These are phyloP conservation scores for Diachrysia chrysitis DNA, from an alignment of 2,888 invertebrate species.

Conservation along the genomic window DNA sequence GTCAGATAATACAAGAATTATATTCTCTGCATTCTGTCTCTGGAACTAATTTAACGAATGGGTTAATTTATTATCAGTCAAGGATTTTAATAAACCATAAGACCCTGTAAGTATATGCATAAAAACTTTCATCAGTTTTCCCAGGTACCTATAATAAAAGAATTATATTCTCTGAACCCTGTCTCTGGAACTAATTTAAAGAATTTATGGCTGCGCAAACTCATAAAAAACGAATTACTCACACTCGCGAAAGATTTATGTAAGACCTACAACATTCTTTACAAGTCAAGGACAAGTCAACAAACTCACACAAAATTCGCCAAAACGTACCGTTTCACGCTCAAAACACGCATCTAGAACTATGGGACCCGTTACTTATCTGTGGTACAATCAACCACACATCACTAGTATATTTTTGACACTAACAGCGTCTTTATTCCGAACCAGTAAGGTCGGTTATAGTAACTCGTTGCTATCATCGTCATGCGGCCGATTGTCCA, in stretches of 20 bases:
- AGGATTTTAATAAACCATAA: no score
- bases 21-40: neutral
- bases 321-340: constrained; percentile 29
- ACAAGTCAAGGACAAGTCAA: constrained; percentile 38
- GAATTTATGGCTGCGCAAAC: neutral
- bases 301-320: constrained; percentile 23
- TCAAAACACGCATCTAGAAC: constrained; percentile 19
- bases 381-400: constrained; percentile 37
- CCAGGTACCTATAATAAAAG: neutral
- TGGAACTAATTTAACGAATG: neutral
- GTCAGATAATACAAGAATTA: neutral
- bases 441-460: neutral
- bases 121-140: neutral
- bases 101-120: no score
- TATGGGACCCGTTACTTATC: constrained; percentile 60
- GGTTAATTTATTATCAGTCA: no score
- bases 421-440: neutral
- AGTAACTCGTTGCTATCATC: neutral
- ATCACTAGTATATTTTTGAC: neutral
- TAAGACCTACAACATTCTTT: neutral
- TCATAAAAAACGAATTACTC: neutral
- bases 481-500: constrained; percentile 1
- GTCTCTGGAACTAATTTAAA: constrained; percentile 1
- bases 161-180: neutral
- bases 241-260: neutral